A percentile compares a stretch with the other conserved stretches of the same genome.
phyloP scores from a whole-genome alignment of 1,140 invertebrate species.

The Homarus americanus region DNA sequence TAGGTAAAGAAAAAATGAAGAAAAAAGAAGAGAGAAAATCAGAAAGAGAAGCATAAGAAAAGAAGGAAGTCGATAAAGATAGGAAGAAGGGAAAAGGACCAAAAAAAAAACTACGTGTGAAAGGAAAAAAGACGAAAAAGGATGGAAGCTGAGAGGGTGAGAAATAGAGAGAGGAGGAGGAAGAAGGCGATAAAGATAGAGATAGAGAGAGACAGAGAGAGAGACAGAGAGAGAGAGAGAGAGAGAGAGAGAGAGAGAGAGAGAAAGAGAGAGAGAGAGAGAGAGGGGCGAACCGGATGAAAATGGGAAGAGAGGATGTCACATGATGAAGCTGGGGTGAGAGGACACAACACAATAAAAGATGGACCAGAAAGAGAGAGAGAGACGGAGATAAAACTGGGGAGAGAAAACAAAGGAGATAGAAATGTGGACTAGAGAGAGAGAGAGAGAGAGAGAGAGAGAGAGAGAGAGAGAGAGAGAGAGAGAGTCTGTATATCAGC shows the following conservation, averaged over 20 bases:
- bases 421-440: no score
- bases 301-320: background rate
- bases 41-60: background rate
- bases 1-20: background rate
- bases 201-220: background rate
- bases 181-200: background rate
- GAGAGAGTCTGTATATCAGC: no score
- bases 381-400: background rate
- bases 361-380: background rate
- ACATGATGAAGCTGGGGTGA: no score
- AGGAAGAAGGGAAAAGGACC: background rate
- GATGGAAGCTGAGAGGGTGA: background rate
- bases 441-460: no score
- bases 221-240: conserved; percentile 10
- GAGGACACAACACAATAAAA: no score
- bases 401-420: background rate
- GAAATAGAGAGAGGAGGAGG: background rate
- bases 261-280: background rate
- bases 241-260: background rate
- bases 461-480: no score
- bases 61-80: background rate
- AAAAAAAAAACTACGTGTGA: no score
- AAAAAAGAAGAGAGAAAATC: background rate
- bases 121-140: background rate
- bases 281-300: background rate